Percentiles rank a stretch among this genome's conserved stretches.
phyloP scores from a whole-genome alignment of 2,888 invertebrate genomes.

The Brenthis hecate region DNA sequence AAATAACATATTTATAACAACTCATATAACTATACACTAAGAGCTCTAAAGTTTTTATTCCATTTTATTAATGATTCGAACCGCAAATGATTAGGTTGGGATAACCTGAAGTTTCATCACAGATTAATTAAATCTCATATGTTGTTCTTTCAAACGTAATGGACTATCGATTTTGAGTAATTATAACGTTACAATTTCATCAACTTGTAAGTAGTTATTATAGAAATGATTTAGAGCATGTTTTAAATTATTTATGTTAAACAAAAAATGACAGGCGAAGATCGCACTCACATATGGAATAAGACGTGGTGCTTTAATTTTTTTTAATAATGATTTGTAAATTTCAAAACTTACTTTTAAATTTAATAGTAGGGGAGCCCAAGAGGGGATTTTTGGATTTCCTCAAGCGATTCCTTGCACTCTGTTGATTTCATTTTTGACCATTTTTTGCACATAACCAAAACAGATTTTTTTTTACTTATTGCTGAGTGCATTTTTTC shows the following conservation, averaged over 20 bases:
- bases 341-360: no score
- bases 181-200: constrained; percentile 22
- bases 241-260: constrained; percentile 4
- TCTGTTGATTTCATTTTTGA: no score
- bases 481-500: no score
- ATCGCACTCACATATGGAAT: neutral
- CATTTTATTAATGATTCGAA: neutral
- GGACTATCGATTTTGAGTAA: constrained; percentile 18
- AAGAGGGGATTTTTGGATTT: no score
- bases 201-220: constrained; percentile 19
- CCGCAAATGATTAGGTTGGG: neutral
- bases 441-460: no score
- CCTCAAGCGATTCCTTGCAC: no score
- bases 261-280: neutral
- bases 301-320: no score
- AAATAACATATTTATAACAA: neutral
- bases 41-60: no score
- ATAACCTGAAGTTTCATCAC: constrained; percentile 1
- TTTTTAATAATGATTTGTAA: no score
- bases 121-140: constrained; percentile 25
- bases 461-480: no score
- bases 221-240: constrained; percentile 12
- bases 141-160: constrained; percentile 25
- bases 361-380: no score
- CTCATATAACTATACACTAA: no score